These are phyloP conservation scores for Musca domestica DNA, from an alignment of 1,140 invertebrate genomes.

Conservation along the genomic window DNA sequence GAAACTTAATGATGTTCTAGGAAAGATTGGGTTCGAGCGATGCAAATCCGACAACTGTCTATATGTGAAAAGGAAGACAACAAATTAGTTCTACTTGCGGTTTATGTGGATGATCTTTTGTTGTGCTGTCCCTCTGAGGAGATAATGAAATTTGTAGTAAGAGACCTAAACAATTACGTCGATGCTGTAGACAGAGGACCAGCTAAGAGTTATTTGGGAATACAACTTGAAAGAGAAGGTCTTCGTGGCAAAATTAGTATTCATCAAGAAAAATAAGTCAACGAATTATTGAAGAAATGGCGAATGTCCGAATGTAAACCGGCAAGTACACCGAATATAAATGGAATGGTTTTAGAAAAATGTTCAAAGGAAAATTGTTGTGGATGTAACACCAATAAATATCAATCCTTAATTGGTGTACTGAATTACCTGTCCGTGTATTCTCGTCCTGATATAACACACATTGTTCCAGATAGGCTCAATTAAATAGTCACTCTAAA, in stretches of 20 bases:
- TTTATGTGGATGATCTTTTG: too few relatives aligned
- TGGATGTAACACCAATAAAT: conserved; percentile 33
- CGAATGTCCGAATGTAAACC: not conserved
- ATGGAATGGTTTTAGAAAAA: not conserved
- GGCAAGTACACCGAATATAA: too few relatives aligned
- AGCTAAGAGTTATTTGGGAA: not conserved
- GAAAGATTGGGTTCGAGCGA: too few relatives aligned
- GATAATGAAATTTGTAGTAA: conserved; percentile 21
- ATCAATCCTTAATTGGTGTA: conserved; percentile 45
- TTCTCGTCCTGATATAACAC: conserved; percentile 53
- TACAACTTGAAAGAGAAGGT: not conserved
- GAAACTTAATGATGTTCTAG: too few relatives aligned
- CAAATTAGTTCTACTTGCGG: too few relatives aligned
- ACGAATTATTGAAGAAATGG: not conserved
- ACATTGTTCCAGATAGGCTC: conserved; percentile 44
- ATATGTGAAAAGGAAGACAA: conserved; percentile 36
- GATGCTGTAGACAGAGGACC: too few relatives aligned
- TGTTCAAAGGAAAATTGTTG: too few relatives aligned
- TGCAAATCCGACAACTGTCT: conserved; percentile 32
- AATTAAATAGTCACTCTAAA: conserved; percentile 43
- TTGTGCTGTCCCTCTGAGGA: too few relatives aligned
- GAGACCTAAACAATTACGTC: conserved; percentile 20
- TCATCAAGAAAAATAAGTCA: not conserved
- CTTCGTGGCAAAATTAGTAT: not conserved
- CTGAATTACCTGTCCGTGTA: conserved; percentile 51